Percentiles rank a stretch among this genome's conserved stretches.
Conservation (phyloP, 2,888 invertebrate genomes). For the Cynaeus angustus region DNA sequence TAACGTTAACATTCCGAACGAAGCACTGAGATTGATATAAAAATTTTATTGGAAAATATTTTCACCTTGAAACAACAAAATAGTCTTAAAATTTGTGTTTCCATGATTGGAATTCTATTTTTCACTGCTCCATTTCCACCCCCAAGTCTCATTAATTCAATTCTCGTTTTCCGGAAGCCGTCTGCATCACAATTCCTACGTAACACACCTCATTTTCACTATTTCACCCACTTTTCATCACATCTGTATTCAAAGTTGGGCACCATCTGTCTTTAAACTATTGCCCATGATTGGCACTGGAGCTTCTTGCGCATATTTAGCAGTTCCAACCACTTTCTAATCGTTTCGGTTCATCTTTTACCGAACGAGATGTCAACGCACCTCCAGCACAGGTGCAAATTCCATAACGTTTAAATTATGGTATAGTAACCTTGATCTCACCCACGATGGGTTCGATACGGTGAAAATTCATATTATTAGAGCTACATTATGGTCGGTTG, state of each 20-base stretch:
- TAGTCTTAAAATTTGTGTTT: too few relatives aligned
- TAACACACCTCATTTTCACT: slow-evolving; percentile 38
- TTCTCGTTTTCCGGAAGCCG: slow-evolving; percentile 7
- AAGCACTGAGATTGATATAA: too few relatives aligned
- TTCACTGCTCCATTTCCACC: not conserved
- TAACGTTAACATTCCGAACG: too few relatives aligned
- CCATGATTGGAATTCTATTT: too few relatives aligned
- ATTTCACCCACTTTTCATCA: slow-evolving; percentile 33
- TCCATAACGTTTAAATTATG: slow-evolving; percentile 23
- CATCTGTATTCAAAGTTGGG: slow-evolving; percentile 31
- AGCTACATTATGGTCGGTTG: slow-evolving; percentile 11
- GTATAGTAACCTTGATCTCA: slow-evolving; percentile 28
- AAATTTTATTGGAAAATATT: too few relatives aligned
- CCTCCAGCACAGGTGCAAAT: slow-evolving; percentile 19
- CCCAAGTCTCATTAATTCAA: slow-evolving; percentile 8
- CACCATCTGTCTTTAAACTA: slow-evolving; percentile 1
- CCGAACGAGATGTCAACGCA: slow-evolving; percentile 3
- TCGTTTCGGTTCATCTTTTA: not conserved
- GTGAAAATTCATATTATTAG: slow-evolving; percentile 23
- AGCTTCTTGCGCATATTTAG: slow-evolving; percentile 4
- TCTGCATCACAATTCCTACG: slow-evolving; percentile 34
- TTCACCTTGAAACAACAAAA: too few relatives aligned
- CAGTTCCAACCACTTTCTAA: slow-evolving; percentile 3
- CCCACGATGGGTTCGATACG: not conserved
- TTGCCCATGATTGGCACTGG: slow-evolving; percentile 9